Base-by-base conservation (phyloP, 2,113 vertebrate genomes). In the Sitta europaea region DNA sequence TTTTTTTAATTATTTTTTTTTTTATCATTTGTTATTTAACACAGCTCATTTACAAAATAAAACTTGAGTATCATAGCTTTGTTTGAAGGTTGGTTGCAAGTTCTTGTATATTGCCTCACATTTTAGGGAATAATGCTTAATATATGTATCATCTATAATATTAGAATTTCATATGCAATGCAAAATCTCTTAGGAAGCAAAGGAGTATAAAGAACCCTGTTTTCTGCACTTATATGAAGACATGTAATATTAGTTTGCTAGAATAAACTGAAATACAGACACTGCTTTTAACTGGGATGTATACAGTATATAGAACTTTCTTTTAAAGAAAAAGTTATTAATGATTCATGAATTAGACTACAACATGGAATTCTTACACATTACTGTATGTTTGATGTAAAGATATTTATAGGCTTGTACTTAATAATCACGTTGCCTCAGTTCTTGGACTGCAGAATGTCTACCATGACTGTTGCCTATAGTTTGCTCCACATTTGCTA, bases 131-230 rank as follows among this genome's bases (percentile, higher is more conserved):
- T 92, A 95, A 72, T 65, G 45, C 71, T 86, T 92, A 74, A 86
- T 96, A 86, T 96, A 55, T 89, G 73, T 92, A 79, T 96, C 63
- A 94, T 91, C 89, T 95, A 90, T 87, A 88, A 67, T 95, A 71
- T 48, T 95, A 89, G 71, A 73, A 59, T 58, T 87, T 95, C 70
- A 88, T 91, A 68, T 65, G 59, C 65, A 86, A 84, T 53, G 77
- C 28, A 51, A 54, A 45, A 65, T 76, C 85, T 93, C 48, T 90
- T 95, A 85, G 55, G 31, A 86, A 93, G 65, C 86, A 95, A 96
- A 86, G 93, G 90, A 97, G 77, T 96, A 97, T 97, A 98, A 98
- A 97, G 78, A 91, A 97, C 88, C 77, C 31, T 96, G 77, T 94
- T 95, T 94, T 96, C 83, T 96, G 88, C 93, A 94, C 90, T 96